A percentile compares a stretch with the other conserved stretches of the same genome.
Conservation (phyloP, 2,797 vertebrate genomes). For the Spinus olivaceus region DNA sequence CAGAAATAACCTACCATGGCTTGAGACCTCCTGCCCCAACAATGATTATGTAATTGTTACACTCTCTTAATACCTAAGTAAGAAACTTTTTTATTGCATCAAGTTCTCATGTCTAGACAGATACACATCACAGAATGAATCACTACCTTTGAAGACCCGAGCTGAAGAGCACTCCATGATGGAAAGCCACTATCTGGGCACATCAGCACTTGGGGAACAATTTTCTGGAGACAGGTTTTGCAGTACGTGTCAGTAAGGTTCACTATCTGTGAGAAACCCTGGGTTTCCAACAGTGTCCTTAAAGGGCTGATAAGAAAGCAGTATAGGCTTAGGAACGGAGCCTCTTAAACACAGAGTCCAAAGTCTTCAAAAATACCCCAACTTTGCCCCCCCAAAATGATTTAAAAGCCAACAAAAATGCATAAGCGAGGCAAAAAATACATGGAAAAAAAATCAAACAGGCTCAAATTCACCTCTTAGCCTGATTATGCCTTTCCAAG, state of each 20-base stretch:
- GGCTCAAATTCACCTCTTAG: not conserved
- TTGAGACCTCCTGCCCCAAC: not conserved
- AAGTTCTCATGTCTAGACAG: conserved; percentile 57
- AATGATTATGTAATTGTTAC: not conserved
- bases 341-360: not conserved
- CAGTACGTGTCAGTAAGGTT: not conserved
- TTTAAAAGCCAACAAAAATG: not conserved
- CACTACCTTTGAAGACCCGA: conserved; percentile 31
- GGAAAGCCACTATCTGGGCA: conserved; percentile 43
- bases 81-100: conserved; percentile 38
- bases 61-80: not conserved
- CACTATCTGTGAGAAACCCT: not conserved
- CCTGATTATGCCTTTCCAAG: not conserved
- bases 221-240: conserved; percentile 43
- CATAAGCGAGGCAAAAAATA: not conserved
- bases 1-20: not conserved
- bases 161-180: conserved; percentile 3
- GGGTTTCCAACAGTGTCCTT: not conserved
- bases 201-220: not conserved
- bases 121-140: conserved; percentile 24
- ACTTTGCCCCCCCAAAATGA: fast-evolving
- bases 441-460: not conserved
- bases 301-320: not conserved
- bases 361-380: not conserved
- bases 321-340: not conserved